These are phyloP conservation scores for Budorcas taxicolor DNA, from an alignment of 2,113 vertebrate species.

Conservation along the genomic window DNA sequence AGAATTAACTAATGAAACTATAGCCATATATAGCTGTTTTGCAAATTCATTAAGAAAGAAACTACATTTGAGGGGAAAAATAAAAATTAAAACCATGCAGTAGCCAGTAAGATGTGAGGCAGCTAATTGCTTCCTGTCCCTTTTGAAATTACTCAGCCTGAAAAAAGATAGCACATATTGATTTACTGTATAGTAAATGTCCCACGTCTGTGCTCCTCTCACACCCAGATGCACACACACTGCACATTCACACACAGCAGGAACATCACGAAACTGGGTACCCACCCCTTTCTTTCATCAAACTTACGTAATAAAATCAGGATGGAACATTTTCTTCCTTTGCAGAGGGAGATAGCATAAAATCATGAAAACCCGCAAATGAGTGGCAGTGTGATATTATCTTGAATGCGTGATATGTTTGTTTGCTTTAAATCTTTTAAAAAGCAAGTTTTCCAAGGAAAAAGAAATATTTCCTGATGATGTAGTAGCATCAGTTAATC, in stretches of 20 bases:
- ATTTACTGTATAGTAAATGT: constrained; percentile 50
- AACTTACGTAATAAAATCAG: not conserved
- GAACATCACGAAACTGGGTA: not conserved
- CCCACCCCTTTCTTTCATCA: not conserved
- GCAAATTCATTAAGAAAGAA: constrained; percentile 24
- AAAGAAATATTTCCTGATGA: not conserved
- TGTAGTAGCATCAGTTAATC: not conserved
- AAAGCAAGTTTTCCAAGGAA: not conserved
- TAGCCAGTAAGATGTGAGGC: constrained; percentile 21
- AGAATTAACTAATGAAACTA: constrained; percentile 10
- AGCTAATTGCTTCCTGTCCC: constrained; percentile 44
- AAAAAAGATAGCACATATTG: constrained; percentile 61
- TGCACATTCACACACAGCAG: not conserved
- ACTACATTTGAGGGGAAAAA: not conserved
- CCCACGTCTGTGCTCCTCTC: constrained; percentile 27
- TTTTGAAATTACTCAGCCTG: constrained; percentile 57
- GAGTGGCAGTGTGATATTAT: not conserved
- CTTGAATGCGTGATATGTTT: not conserved
- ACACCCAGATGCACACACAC: not conserved
- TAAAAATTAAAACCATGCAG: not conserved
- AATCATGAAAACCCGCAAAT: not conserved
- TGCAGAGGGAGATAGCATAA: not conserved
- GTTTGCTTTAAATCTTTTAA: not conserved
- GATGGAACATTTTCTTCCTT: not conserved
- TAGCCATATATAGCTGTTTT: not conserved